Conservation (phyloP, 2,113 vertebrate genomes). For the Hyperopisus bebe region DNA sequence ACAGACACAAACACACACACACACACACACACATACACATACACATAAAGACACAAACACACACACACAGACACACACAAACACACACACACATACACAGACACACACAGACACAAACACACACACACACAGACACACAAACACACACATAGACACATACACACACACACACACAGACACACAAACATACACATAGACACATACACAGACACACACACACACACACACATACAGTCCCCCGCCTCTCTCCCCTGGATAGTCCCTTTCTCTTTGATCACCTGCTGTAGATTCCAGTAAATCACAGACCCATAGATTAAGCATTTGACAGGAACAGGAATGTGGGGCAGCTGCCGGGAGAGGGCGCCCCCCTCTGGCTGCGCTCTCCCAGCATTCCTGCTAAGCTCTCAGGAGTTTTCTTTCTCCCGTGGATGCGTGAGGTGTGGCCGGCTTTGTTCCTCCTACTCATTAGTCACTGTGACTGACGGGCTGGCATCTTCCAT, state of each 20-base stretch:
- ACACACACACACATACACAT: neutral
- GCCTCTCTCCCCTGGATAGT: neutral
- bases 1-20: neutral
- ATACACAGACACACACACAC: no score
- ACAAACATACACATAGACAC: no score
- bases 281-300: neutral
- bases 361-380: neutral
- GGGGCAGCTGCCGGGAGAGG: neutral
- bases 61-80: constrained; percentile 5
- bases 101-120: no score
- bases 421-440: neutral
- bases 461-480: neutral
- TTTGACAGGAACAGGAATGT: neutral
- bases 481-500: neutral
- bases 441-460: neutral
- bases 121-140: no score
- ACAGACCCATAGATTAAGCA: neutral
- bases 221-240: neutral
- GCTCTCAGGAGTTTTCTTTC: neutral
- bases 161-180: no score
- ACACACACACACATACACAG: neutral
- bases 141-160: neutral
- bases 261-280: neutral
- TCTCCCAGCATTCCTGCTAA: neutral
- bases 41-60: neutral